phyloP scores from a whole-genome alignment of 1,140 invertebrate species.

The Neodiprion virginianus region DNA sequence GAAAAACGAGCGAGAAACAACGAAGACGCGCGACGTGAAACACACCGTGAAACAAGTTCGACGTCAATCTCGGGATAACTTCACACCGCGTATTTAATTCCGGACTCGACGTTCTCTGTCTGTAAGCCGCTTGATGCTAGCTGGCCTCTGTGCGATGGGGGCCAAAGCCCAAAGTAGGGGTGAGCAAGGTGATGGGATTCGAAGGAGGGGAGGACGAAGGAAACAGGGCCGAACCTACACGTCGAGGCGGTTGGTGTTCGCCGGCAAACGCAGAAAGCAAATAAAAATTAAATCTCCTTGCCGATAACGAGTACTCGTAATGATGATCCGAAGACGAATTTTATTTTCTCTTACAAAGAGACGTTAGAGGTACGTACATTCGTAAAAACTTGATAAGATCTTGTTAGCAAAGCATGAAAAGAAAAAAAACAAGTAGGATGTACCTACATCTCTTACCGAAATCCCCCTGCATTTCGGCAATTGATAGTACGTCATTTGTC shows the following conservation, averaged over 20 bases:
- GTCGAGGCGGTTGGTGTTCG: not conserved
- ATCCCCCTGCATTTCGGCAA: too few relatives aligned
- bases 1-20: not conserved
- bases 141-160: not conserved
- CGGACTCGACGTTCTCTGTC: not conserved
- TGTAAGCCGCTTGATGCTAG: not conserved
- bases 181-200: not conserved
- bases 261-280: too few relatives aligned
- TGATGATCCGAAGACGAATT: too few relatives aligned
- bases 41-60: not conserved
- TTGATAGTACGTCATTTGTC: too few relatives aligned
- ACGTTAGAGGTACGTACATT: too few relatives aligned
- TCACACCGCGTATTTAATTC: not conserved
- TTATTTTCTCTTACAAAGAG: too few relatives aligned
- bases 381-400: too few relatives aligned
- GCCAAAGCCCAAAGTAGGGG: conserved; percentile 1
- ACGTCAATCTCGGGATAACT: not conserved
- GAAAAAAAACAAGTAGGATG: too few relatives aligned
- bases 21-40: not conserved
- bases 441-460: too few relatives aligned
- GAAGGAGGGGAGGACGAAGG: not conserved
- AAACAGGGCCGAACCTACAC: not conserved
- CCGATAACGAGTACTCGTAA: too few relatives aligned
- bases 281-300: too few relatives aligned
- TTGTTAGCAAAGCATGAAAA: too few relatives aligned